phyloP scores from a whole-genome alignment of 2,113 vertebrate genomes.

The Budorcas taxicolor region DNA sequence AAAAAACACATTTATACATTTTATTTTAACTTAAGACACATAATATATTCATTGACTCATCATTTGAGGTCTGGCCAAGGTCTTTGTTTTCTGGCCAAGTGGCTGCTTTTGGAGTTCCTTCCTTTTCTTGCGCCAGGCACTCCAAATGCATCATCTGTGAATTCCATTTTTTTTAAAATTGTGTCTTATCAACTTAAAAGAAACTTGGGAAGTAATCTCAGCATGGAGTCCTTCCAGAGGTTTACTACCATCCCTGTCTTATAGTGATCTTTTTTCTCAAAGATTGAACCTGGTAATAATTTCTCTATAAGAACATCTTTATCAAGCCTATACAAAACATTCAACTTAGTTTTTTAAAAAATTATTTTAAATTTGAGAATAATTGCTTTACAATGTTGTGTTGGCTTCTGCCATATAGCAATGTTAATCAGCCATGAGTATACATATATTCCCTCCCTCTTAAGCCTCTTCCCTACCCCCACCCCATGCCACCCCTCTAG shows the following conservation, averaged over 20 bases:
- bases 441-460: background rate
- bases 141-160: background rate
- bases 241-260: background rate
- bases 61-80: background rate
- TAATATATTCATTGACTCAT: background rate
- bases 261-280: background rate
- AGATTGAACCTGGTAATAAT: background rate
- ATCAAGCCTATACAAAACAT: background rate
- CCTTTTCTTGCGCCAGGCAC: background rate
- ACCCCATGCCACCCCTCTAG: background rate
- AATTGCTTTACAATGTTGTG: background rate
- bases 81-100: conserved; percentile 4
- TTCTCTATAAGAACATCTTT: conserved; percentile 4
- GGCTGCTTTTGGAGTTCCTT: background rate
- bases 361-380: background rate
- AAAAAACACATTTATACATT: conserved; percentile 6
- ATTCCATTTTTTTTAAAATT: background rate
- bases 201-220: background rate
- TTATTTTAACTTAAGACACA: conserved; percentile 1
- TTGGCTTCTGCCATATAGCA: background rate
- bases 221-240: background rate
- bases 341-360: background rate
- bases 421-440: background rate
- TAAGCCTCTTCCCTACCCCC: background rate
- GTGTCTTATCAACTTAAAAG: background rate